Conservation (phyloP, 1,140 invertebrate species). For the Drosophila punjabiensis region DNA sequence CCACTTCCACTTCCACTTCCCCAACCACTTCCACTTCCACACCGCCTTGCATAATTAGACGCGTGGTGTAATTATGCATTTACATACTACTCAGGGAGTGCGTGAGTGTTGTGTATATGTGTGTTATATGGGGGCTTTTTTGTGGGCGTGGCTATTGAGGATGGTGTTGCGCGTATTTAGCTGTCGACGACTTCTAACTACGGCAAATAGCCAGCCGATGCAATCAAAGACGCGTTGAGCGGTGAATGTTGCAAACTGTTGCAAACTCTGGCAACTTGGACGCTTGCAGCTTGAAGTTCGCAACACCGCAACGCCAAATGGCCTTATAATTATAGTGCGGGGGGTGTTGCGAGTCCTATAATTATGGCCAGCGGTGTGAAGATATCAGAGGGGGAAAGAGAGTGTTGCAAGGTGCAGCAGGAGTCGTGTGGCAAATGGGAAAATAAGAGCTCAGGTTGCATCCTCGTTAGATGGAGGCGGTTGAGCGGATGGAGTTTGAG, state of each 20-base stretch:
- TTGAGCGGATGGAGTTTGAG: not conserved
- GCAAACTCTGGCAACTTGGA: conserved; percentile 24
- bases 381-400: conserved; percentile 1
- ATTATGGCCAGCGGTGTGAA: conserved; percentile 59
- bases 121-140: conserved; percentile 33
- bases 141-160: conserved; percentile 54
- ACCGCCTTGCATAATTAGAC: conserved; percentile 69
- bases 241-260: conserved; percentile 53
- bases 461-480: conserved; percentile 25
- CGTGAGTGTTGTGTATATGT: conserved; percentile 22
- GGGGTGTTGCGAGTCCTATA: conserved; percentile 25
- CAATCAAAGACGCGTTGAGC: conserved; percentile 60
- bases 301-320: conserved; percentile 50
- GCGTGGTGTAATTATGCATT: conserved; percentile 70
- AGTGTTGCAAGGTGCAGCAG: conserved; percentile 1
- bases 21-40: conserved; percentile 1
- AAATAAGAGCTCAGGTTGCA: conserved; percentile 48
- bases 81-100: conserved; percentile 33
- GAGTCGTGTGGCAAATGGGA: conserved; percentile 45
- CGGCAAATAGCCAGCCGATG: conserved; percentile 27
- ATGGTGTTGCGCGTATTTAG: conserved; percentile 59
- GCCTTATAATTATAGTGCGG: conserved; percentile 59
- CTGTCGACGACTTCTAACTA: conserved; percentile 33
- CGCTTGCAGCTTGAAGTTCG: not conserved
- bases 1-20: conserved; percentile 14